Percentiles rank a stretch among this genome's conserved stretches.
Evolutionary conservation across 1,140 invertebrate species (phyloP).

Genomic region (Pygmarrhopalites habei): DNA sequence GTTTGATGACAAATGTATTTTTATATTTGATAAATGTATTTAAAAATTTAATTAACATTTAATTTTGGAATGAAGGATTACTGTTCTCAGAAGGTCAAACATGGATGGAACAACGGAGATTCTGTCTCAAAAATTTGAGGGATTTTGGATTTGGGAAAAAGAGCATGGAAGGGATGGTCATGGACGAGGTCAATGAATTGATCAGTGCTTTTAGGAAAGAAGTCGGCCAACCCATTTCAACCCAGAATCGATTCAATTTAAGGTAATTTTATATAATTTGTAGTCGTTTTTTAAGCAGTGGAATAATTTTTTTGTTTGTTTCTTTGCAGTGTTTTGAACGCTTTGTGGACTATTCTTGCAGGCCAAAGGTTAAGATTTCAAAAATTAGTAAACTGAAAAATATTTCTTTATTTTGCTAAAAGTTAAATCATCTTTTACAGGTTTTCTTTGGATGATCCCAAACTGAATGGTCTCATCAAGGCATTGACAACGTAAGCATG

Average conservation of each 20-base stretch:
- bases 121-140: slow-evolving; percentile 5
- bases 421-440: too few species aligned
- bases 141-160: slow-evolving; percentile 46
- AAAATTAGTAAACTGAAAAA: too few species aligned
- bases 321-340: slow-evolving; percentile 22
- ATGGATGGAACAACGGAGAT: slow-evolving; percentile 3
- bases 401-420: too few species aligned
- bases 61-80: background rate
- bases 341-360: slow-evolving; percentile 21
- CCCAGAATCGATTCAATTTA: slow-evolving; percentile 15
- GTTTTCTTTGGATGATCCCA: slow-evolving; percentile 6
- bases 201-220: slow-evolving; percentile 7
- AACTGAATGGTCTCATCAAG: slow-evolving; percentile 10
- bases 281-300: too few species aligned
- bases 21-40: background rate
- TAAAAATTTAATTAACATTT: background rate
- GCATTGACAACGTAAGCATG: background rate
- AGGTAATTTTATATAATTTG: too few species aligned
- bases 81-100: background rate
- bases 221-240: slow-evolving; percentile 4
- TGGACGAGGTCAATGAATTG: slow-evolving; percentile 40
- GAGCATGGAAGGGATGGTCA: slow-evolving; percentile 41
- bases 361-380: slow-evolving; percentile 11
- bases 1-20: background rate
- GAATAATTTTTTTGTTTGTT: too few species aligned